Evolutionary conservation across 2,113 vertebrate species (phyloP).

Genomic region (Scatophagus argus): DNA sequence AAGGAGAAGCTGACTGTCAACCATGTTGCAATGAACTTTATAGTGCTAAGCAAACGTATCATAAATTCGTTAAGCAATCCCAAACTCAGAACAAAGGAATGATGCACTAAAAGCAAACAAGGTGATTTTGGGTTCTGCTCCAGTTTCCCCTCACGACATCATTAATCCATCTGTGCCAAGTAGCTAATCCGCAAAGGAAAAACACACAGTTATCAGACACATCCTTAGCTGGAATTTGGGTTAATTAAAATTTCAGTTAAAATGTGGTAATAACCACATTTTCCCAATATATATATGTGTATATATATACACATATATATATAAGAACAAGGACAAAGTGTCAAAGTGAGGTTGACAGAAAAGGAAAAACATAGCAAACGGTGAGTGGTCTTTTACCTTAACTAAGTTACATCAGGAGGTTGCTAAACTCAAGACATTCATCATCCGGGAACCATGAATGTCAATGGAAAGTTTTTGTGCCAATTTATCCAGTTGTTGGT

Average conservation of each 20-base stretch:
- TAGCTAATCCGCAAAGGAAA: slow-evolving; percentile 24
- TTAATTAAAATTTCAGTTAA: neutral
- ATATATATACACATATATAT: too few species aligned
- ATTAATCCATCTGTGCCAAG: slow-evolving; percentile 41
- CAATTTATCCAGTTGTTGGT: neutral
- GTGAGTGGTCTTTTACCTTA: neutral
- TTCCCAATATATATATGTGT: too few species aligned
- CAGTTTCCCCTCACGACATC: slow-evolving; percentile 6
- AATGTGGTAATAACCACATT: neutral
- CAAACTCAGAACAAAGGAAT: neutral
- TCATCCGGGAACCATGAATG: neutral
- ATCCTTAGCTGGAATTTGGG: slow-evolving; percentile 2
- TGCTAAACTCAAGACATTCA: neutral
- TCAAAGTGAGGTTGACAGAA: neutral
- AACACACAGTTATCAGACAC: neutral
- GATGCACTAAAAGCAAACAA: neutral
- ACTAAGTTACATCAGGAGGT: neutral
- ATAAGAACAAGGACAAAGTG: neutral
- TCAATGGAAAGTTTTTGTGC: neutral
- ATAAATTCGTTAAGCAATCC: neutral
- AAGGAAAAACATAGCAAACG: neutral
- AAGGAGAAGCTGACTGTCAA: slow-evolving; percentile 5
- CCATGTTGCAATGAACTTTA: neutral
- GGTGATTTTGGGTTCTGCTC: neutral
- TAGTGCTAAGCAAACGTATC: neutral